phyloP scores from a whole-genome alignment of 2,888 invertebrate genomes.

The Pseudococcus longispinus region DNA sequence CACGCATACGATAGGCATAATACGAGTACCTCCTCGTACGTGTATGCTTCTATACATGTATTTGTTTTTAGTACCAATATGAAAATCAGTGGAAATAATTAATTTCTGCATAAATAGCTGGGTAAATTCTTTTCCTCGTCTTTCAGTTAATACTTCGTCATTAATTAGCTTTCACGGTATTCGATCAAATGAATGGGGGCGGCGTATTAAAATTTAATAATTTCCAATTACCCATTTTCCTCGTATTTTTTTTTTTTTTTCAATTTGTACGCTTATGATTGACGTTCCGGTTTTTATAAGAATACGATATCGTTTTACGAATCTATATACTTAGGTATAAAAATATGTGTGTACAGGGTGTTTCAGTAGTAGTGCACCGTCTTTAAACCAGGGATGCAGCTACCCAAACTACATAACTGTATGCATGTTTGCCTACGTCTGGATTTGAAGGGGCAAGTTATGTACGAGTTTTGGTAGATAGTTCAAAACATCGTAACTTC shows the following conservation, averaged over 20 bases:
- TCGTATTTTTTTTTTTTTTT: not conserved
- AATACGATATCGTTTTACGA: not conserved
- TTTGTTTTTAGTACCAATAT: not conserved
- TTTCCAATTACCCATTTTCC: not conserved
- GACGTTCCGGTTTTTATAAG: not conserved
- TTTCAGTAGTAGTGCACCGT: too few relatives aligned
- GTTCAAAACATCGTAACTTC: too few relatives aligned
- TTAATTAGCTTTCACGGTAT: not conserved
- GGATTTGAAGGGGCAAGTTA: too few relatives aligned
- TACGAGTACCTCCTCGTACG: not conserved
- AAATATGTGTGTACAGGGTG: too few relatives aligned
- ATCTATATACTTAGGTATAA: too few relatives aligned
- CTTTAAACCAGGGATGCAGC: too few relatives aligned
- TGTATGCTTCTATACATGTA: not conserved
- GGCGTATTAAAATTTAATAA: not conserved
- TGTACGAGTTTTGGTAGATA: too few relatives aligned
- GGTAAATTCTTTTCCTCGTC: not conserved
- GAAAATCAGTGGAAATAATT: conserved; percentile 6
- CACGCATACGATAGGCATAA: not conserved
- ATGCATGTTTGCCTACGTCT: too few relatives aligned
- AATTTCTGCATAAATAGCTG: not conserved
- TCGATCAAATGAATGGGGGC: not conserved
- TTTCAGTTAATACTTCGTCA: not conserved
- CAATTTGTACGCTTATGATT: not conserved
- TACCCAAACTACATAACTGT: too few relatives aligned